Evolutionary conservation across 2,797 vertebrate genomes (phyloP), one percentile per base, ranked within the genome.

Genomic region (Myoxocephalus aenaeus): DNA sequence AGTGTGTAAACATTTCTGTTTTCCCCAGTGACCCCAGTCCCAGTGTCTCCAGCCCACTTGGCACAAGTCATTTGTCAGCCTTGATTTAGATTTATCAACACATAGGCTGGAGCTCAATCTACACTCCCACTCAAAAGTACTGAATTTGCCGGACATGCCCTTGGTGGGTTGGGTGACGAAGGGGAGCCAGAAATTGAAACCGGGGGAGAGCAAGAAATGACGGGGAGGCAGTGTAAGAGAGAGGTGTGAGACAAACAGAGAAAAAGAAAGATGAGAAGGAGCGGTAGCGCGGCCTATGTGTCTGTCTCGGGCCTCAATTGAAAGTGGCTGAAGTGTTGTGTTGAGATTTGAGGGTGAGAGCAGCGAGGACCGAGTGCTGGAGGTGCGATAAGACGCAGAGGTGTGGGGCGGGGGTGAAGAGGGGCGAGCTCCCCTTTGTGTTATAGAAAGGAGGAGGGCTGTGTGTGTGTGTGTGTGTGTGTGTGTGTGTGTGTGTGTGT

Each of bases 1-100:
- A 90, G 89, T 88, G 87, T 90, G 86, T 90, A 93, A 94, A 94
- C 90, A 92, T 90, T 82, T 73, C 85, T 86, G 79, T 90, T 78
- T 77, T 83, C 87, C 87, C 89, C 75, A 15, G 68, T 58, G 81
- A 61, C 72, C 72, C 58, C 77, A 73, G 61, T 90, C 85, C 84
- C 81, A 75, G 66, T 82, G 85, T 91, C 88, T 86, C 88, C 81
- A 79, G 80, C 89, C 86, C 81, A 85, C 87, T 81, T 73, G 36
- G 80, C 80, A 75, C 79, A 82, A 88, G 86, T 89, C 90, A 90
- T 91, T 92, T 92, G 90, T 93, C 93, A 92, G 86, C 83, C 86
- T 81, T 86, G 82, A 90, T 92, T 90, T 91, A 85, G 90, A 88
- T 91, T 90, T 84, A 91, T 90, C 86, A 87, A 87, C 86, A 91